A percentile compares a stretch with the other conserved stretches of the same genome.
These are phyloP conservation scores for Mesitornis unicolor DNA, from an alignment of 2,113 vertebrate genomes.

Conservation along the genomic window DNA sequence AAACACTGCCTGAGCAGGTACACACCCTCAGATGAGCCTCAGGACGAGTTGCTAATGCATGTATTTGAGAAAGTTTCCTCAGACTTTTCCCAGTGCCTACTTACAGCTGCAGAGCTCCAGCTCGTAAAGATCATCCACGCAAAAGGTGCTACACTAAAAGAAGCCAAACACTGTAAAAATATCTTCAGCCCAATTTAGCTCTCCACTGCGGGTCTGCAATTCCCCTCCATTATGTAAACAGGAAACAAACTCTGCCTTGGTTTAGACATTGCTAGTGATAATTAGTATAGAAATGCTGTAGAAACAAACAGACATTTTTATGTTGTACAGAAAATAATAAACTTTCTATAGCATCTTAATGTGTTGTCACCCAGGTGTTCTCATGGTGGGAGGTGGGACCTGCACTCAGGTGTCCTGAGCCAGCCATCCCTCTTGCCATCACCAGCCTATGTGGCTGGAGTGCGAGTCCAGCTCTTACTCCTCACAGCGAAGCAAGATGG, in stretches of 20 bases:
- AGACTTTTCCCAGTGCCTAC: background rate
- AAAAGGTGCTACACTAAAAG: background rate
- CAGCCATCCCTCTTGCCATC: background rate
- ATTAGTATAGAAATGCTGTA: background rate
- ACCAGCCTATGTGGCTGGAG: background rate
- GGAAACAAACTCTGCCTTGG: background rate
- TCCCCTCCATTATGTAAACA: background rate
- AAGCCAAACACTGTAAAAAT: slow-evolving; percentile 3
- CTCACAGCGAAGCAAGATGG: background rate
- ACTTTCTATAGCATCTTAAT: background rate
- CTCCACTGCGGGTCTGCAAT: background rate
- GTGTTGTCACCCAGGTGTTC: background rate
- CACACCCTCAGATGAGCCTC: background rate
- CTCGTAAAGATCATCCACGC: background rate
- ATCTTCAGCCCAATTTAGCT: background rate
- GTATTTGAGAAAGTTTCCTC: background rate
- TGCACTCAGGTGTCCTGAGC: background rate
- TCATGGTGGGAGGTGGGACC: background rate
- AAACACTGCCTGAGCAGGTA: background rate
- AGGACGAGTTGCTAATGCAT: background rate
- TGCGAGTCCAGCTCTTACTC: background rate
- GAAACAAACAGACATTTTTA: background rate
- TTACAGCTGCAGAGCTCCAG: background rate
- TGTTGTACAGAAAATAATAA: background rate
- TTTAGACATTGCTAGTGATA: background rate